Percentiles rank a stretch among this genome's conserved stretches.
Evolutionary conservation across 2,797 vertebrate genomes (phyloP).

Genomic region (Aldrovandia affinis): DNA sequence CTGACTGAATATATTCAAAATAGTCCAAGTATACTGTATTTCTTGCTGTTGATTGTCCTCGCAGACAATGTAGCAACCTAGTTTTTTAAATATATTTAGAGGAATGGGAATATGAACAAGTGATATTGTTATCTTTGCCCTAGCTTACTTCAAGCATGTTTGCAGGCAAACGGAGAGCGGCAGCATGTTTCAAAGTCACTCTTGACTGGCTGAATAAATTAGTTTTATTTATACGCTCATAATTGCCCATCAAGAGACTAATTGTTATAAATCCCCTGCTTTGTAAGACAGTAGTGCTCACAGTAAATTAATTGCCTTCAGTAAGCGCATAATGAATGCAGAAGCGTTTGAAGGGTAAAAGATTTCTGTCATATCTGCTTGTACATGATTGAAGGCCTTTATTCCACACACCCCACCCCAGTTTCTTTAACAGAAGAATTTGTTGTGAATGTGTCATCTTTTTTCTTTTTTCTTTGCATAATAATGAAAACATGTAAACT

Average conservation of each 20-base stretch:
- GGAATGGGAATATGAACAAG: neutral
- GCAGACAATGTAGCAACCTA: neutral
- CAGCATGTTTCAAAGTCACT: slow-evolving; percentile 31
- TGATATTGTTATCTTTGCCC: neutral
- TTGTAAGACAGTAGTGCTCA: slow-evolving; percentile 12
- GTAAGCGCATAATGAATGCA: slow-evolving; percentile 20
- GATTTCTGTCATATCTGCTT: slow-evolving; percentile 17
- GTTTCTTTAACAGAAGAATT: neutral
- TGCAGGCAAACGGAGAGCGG: slow-evolving; percentile 7
- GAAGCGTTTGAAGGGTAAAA: slow-evolving; percentile 18
- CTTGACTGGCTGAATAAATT: slow-evolving; percentile 47
- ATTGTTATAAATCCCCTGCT: slow-evolving; percentile 52
- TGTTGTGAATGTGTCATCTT: neutral
- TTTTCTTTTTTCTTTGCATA: neutral
- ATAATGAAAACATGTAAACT: neutral
- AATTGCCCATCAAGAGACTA: slow-evolving; percentile 58
- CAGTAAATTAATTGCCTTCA: slow-evolving; percentile 29
- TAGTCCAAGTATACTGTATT: neutral
- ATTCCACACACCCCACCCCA: neutral
- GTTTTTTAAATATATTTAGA: neutral
- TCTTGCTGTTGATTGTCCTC: neutral
- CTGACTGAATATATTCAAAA: neutral
- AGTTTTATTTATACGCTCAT: slow-evolving; percentile 53
- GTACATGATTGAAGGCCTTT: neutral
- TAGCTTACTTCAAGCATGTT: neutral